These are phyloP conservation scores for Labia minor DNA, from an alignment of 2,888 invertebrate genomes.

Conservation along the genomic window DNA sequence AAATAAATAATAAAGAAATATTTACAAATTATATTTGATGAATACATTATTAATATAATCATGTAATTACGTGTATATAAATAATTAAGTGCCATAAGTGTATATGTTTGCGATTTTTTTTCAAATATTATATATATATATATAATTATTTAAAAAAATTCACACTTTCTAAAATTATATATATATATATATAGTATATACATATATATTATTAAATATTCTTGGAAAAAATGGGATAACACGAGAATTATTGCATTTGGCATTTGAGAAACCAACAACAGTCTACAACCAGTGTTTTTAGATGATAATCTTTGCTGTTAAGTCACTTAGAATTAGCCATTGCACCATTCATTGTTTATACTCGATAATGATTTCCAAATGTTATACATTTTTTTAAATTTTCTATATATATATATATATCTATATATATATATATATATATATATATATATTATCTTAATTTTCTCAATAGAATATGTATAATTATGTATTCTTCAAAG, in stretches of 20 bases:
- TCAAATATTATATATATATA: slow-evolving; percentile 3
- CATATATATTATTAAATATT: neutral
- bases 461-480: too few species aligned
- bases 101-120: slow-evolving; percentile 28
- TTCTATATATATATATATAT: neutral
- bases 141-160: neutral
- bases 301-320: neutral
- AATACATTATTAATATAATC: slow-evolving; percentile 25
- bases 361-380: neutral
- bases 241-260: neutral
- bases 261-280: neutral
- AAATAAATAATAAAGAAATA: too few species aligned
- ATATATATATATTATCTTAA: too few species aligned
- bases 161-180: too few species aligned
- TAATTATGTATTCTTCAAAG: neutral
- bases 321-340: slow-evolving; percentile 4
- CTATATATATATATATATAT: too few species aligned
- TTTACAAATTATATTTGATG: neutral
- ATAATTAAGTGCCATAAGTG: slow-evolving; percentile 29
- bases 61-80: slow-evolving; percentile 29
- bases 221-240: neutral
- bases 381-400: neutral
- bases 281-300: slow-evolving; percentile 1
- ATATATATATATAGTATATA: neutral
- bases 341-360: neutral